phyloP scores from a whole-genome alignment of 2,113 vertebrate genomes.

The Taxidea taxus region DNA sequence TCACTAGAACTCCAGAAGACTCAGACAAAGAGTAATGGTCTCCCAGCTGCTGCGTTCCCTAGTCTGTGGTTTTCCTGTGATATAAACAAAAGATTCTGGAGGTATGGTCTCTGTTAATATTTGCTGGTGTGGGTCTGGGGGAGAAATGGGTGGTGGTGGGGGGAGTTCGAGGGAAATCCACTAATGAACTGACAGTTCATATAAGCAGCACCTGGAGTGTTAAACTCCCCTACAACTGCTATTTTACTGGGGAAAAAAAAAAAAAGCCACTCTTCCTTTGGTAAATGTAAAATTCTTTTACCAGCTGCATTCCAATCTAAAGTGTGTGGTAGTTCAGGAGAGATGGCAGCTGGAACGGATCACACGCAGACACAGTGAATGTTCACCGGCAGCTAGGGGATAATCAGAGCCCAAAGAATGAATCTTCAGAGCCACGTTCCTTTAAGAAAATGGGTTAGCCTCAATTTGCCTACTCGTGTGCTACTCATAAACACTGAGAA shows the following conservation, averaged over 20 bases:
- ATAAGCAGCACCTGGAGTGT: constrained; percentile 80
- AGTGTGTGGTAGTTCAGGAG: constrained; percentile 75
- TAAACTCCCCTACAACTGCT: constrained; percentile 50
- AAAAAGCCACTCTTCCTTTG: constrained; percentile 67
- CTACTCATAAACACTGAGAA: not conserved
- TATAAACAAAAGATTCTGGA: constrained; percentile 79
- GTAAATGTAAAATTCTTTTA: constrained; percentile 70
- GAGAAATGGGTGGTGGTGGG: not conserved
- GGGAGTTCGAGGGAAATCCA: constrained; percentile 42
- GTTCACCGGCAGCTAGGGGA: constrained; percentile 71
- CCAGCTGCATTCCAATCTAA: constrained; percentile 78
- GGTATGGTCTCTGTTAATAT: constrained; percentile 61
- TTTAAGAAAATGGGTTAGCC: constrained; percentile 9
- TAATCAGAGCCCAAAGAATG: constrained; percentile 68
- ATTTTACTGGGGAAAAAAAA: constrained; percentile 53
- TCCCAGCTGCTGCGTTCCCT: constrained; percentile 80
- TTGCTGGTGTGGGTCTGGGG: constrained; percentile 18
- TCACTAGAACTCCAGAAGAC: constrained; percentile 76
- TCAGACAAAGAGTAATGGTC: constrained; percentile 80
- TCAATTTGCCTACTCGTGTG: not conserved
- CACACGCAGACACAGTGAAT: constrained; percentile 73
- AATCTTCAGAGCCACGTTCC: constrained; percentile 22
- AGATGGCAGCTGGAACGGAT: constrained; percentile 81
- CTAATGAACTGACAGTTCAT: constrained; percentile 72
- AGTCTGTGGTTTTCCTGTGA: constrained; percentile 79